phyloP scores from a whole-genome alignment of 1,140 invertebrate species.

The Chelonus insularis region DNA sequence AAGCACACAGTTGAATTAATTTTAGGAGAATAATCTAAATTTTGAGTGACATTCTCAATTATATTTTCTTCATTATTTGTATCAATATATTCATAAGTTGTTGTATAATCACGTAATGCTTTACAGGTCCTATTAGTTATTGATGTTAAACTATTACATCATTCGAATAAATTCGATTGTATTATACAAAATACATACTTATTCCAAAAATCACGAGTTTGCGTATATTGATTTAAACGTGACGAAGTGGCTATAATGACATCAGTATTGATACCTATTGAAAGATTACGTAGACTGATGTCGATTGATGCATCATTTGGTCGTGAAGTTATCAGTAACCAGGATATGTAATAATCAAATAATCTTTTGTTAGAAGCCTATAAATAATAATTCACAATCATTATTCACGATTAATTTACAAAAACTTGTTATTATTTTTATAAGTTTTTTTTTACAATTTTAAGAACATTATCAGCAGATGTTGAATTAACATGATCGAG shows the following conservation, averaged over 20 bases:
- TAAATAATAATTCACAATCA: slow-evolving; percentile 14
- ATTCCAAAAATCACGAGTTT: slow-evolving; percentile 12
- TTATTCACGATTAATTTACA: not conserved
- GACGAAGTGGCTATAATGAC: slow-evolving; percentile 29
- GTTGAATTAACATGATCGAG: slow-evolving; percentile 31
- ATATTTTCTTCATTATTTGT: not conserved
- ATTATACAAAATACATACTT: too few species aligned
- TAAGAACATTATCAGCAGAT: slow-evolving; percentile 23
- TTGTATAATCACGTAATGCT: slow-evolving; percentile 24
- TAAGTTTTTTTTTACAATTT: slow-evolving; percentile 25
- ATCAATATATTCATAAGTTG: slow-evolving; percentile 3
- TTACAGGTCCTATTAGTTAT: slow-evolving; percentile 19
- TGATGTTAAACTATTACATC: not conserved
- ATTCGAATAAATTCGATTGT: not conserved
- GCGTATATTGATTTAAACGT: slow-evolving; percentile 1
- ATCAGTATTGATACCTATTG: slow-evolving; percentile 33
- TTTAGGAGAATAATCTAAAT: slow-evolving; percentile 30
- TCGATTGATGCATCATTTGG: slow-evolving; percentile 29
- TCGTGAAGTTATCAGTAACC: slow-evolving; percentile 29
- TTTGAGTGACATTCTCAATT: slow-evolving; percentile 23
- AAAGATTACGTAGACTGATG: slow-evolving; percentile 28
- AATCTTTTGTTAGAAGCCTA: slow-evolving; percentile 33
- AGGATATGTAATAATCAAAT: slow-evolving; percentile 34
- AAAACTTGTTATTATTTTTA: not conserved
- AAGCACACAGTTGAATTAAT: slow-evolving; percentile 33